A percentile compares a stretch with the other conserved stretches of the same genome.
Conservation (phyloP, 2,888 invertebrate species). For the Volucella inflata region DNA sequence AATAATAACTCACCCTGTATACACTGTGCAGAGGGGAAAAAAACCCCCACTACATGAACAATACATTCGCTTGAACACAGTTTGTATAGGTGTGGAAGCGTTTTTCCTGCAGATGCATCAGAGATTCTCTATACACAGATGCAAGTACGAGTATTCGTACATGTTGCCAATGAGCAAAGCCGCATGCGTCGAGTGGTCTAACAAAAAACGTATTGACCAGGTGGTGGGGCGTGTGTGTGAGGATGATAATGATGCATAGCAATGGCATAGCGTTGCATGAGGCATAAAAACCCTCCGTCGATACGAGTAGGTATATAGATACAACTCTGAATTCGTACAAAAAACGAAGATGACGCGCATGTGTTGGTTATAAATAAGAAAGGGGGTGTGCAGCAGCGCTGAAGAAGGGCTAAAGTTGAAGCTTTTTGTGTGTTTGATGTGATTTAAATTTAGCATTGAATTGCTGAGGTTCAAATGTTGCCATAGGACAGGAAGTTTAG, state of each 20-base stretch:
- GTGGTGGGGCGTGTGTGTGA: constrained; percentile 34
- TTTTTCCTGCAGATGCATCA: constrained; percentile 39
- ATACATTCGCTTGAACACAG: too few species aligned
- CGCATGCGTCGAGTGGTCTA: constrained; percentile 73
- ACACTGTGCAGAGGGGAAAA: constrained; percentile 17
- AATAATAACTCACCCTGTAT: constrained; percentile 50
- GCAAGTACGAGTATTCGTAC: constrained; percentile 40
- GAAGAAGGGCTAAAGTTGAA: constrained; percentile 14
- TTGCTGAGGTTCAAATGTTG: constrained; percentile 43
- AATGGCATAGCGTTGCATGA: constrained; percentile 69
- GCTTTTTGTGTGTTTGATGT: constrained; percentile 28
- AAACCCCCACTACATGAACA: constrained; percentile 36
- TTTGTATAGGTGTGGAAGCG: constrained; percentile 6
- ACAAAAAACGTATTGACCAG: constrained; percentile 71
- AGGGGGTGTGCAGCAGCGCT: neutral
- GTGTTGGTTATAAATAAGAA: constrained; percentile 30
- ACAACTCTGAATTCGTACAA: constrained; percentile 29
- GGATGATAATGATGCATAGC: constrained; percentile 49
- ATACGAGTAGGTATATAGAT: constrained; percentile 40
- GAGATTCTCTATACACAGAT: constrained; percentile 26
- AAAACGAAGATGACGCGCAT: constrained; percentile 58
- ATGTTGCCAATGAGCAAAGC: constrained; percentile 68
- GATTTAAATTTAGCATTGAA: constrained; percentile 19
- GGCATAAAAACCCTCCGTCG: constrained; percentile 18
- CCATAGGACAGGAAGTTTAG: constrained; percentile 30